A percentile compares a stretch with the other conserved stretches of the same genome.
Conservation (phyloP, 2,888 invertebrate species). For the Galerucella calmariensis region DNA sequence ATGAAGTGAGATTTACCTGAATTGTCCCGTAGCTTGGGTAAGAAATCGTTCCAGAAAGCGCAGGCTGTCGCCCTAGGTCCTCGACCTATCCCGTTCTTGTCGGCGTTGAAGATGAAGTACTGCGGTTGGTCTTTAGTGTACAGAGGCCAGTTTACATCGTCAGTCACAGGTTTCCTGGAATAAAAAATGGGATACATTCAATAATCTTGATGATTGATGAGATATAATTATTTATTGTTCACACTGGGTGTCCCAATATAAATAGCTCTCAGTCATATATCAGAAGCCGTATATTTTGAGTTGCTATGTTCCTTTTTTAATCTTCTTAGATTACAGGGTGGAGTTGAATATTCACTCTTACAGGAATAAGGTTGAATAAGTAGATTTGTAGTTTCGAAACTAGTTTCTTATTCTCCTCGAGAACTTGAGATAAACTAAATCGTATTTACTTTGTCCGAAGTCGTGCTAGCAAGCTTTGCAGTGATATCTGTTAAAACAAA, state of each 20-base stretch:
- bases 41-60: conserved; percentile 96
- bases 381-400: neutral
- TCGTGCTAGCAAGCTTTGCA: neutral
- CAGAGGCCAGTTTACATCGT: conserved; percentile 86
- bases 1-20: conserved; percentile 66
- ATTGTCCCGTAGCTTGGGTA: conserved; percentile 86
- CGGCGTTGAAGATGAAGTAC: conserved; percentile 90
- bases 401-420: neutral
- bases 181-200: conserved; percentile 39
- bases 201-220: conserved; percentile 11
- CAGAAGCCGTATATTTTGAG: too few species aligned
- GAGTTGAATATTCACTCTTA: too few species aligned
- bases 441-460: conserved; percentile 7
- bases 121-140: conserved; percentile 87
- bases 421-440: neutral
- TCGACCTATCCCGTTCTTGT: conserved; percentile 74
- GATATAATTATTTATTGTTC: neutral
- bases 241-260: too few species aligned
- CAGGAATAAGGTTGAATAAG: neutral
- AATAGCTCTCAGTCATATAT: too few species aligned
- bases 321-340: too few species aligned
- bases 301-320: too few species aligned
- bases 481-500: neutral
- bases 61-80: conserved; percentile 89
- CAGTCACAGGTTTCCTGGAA: conserved; percentile 72